Evolutionary conservation across 1,140 invertebrate species (phyloP), one percentile per base, ranked within the genome.

Genomic region (Hyles euphorbiae): DNA sequence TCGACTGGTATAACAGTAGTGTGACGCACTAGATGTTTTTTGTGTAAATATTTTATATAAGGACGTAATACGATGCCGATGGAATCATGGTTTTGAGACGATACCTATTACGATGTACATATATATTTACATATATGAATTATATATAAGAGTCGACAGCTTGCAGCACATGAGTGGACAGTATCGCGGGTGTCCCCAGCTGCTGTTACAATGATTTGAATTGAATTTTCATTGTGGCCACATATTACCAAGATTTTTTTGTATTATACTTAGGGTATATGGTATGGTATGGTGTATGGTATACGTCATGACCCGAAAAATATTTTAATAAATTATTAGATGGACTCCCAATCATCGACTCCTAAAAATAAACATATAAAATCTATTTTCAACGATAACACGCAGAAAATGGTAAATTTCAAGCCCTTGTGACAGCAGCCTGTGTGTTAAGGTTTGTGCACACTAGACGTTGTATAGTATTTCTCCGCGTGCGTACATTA

Each of bases 21-120:
- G 69, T 70, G 60, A 69, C 70, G 67, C 60, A 63, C 68, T 74
- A 73, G 70, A 5, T 67, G 60, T 58, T 68, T 71, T 67, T 60
- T 87, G 78, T 84, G 83, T 76, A 83, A 83, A 82, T 68, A 22
- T 76, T 72, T 76, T 75, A 62, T 68, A 79, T 72, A 67, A 63
- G 67, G 53, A 52, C 60, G 53, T 52, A 49, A 54, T 50, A 56
- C 54, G 55, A 59, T 49, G 61, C 55, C 56, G 67, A 60, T 72
- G 63, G 52, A 65, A 66, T 60, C 62, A 63, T 60, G 60, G 57
- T 62, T 53, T 53, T 6, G 49, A 51, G 6, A 10, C 49, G 49
- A 8, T 51, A 51, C 32, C 49, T 32, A 6, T 8, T 9, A 34
- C 33, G 32, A 10, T 52, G 34, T 53, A 53, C 40, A 53, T 47